These are phyloP conservation scores for Apamea crenata DNA, from an alignment of 2,888 invertebrate genomes.

Conservation along the genomic window DNA sequence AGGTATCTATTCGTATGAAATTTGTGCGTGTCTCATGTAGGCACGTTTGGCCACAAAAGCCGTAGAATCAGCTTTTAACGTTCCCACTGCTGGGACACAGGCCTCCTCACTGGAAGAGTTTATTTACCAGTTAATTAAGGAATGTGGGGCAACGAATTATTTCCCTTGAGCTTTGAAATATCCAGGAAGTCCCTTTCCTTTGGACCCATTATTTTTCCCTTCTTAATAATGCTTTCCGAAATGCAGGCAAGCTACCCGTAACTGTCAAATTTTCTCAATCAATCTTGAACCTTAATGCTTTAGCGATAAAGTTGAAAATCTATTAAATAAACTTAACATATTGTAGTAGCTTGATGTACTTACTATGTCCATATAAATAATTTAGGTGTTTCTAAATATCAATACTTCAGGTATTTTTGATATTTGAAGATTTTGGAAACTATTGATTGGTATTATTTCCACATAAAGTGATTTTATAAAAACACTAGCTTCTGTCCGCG, in stretches of 20 bases:
- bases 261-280: too few species aligned
- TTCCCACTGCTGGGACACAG: too few species aligned
- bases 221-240: background rate
- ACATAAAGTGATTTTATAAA: background rate
- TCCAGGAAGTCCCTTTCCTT: constrained; percentile 5
- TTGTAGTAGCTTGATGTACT: too few species aligned
- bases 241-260: background rate
- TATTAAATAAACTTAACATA: too few species aligned
- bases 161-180: constrained; percentile 5
- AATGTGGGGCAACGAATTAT: constrained; percentile 10
- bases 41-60: background rate
- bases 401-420: background rate
- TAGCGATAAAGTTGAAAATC: too few species aligned
- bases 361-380: background rate
- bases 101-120: background rate
- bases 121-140: constrained; percentile 20
- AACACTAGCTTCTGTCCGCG: too few species aligned
- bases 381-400: background rate
- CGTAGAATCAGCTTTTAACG: background rate
- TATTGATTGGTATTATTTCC: background rate
- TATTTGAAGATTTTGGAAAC: background rate
- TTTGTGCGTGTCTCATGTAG: background rate
- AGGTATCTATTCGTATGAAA: background rate
- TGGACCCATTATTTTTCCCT: background rate
- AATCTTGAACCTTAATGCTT: too few species aligned